These are phyloP conservation scores for Pelobates fuscus DNA, from an alignment of 2,113 vertebrate species.

Conservation along the genomic window DNA sequence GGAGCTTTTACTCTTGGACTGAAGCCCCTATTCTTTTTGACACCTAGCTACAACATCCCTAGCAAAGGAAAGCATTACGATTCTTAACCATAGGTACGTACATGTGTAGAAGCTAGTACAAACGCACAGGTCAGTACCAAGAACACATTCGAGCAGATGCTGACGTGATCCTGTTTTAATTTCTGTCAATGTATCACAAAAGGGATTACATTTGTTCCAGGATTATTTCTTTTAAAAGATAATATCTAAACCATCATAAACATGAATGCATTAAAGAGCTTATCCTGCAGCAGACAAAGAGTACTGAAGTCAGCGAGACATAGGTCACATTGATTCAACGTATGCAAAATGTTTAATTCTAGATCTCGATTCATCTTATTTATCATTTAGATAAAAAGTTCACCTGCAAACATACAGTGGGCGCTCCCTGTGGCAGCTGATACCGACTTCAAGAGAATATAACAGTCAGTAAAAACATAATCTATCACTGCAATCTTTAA, in stretches of 20 bases:
- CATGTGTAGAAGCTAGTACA: no score
- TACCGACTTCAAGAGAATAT: neutral
- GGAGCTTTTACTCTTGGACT: no score
- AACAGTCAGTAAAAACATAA: neutral
- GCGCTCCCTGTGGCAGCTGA: neutral
- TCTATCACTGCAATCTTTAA: neutral
- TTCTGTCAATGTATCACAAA: no score
- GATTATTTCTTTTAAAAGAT: neutral
- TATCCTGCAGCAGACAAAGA: neutral
- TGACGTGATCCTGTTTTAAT: no score
- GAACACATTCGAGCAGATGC: no score
- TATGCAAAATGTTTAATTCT: neutral
- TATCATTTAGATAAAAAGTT: neutral
- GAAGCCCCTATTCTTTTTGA: no score
- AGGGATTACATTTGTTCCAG: neutral
- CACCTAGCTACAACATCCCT: no score
- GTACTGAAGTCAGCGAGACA: neutral
- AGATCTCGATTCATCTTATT: neutral
- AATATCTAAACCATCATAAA: neutral
- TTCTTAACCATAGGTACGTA: no score
- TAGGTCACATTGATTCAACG: neutral
- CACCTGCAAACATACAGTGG: neutral
- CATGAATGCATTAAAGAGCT: neutral
- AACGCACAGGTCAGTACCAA: no score
- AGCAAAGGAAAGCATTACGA: no score